These are phyloP conservation scores for Coptodon rendalli DNA, from an alignment of 2,113 vertebrate genomes.

Conservation along the genomic window DNA sequence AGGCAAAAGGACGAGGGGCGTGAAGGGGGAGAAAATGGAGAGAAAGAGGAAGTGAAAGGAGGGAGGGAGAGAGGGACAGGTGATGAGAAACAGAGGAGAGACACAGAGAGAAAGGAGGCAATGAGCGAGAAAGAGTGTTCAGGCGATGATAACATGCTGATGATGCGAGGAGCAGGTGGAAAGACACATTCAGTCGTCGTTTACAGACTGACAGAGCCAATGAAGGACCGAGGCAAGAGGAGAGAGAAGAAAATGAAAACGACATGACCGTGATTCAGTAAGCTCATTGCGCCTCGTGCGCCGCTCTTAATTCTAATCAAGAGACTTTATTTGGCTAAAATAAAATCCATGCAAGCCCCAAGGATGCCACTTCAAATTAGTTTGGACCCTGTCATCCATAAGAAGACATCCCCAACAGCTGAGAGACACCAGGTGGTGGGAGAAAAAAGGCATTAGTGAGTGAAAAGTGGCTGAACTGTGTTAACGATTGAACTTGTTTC, in stretches of 20 bases:
- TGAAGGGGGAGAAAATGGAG: slow-evolving; percentile 21
- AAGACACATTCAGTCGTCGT: slow-evolving; percentile 29
- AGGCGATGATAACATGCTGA: slow-evolving; percentile 39
- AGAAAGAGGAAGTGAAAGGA: not conserved
- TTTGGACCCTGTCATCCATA: not conserved
- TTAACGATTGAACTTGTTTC: not conserved
- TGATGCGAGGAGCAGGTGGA: slow-evolving; percentile 52
- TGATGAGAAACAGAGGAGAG: slow-evolving; percentile 22
- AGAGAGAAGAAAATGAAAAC: slow-evolving; percentile 27
- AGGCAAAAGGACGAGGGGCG: slow-evolving; percentile 41
- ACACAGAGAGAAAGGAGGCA: slow-evolving; percentile 12
- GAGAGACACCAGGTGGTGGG: slow-evolving; percentile 34
- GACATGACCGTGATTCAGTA: slow-evolving; percentile 18
- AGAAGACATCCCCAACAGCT: slow-evolving; percentile 15
- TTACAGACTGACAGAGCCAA: slow-evolving; percentile 40
- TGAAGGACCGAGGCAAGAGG: not conserved
- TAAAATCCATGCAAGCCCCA: slow-evolving; percentile 24
- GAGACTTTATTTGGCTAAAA: slow-evolving; percentile 31
- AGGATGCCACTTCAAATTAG: slow-evolving; percentile 41
- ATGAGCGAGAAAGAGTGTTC: slow-evolving; percentile 17
- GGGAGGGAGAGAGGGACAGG: slow-evolving; percentile 21
- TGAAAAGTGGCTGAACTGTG: not conserved
- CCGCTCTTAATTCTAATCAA: slow-evolving; percentile 22
- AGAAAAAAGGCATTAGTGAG: slow-evolving; percentile 5
- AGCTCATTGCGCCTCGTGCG: not conserved